Conservation (phyloP, 2,888 invertebrate species). For the Phania funesta region DNA sequence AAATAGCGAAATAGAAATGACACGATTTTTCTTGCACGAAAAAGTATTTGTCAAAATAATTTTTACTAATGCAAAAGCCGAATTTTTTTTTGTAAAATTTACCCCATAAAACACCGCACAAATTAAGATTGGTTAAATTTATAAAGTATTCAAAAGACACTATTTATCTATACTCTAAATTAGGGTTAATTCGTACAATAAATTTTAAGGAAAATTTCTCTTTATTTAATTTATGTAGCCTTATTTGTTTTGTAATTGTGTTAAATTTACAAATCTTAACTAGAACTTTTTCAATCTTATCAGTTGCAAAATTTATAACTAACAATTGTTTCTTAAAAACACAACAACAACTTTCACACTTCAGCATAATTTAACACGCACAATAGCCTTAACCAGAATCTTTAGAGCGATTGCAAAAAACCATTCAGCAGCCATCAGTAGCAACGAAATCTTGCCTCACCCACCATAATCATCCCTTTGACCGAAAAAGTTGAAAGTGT, state of each 20-base stretch:
- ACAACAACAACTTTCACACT: slow-evolving; percentile 52
- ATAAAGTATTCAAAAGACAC: not conserved
- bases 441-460: not conserved
- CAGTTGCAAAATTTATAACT: slow-evolving; percentile 60
- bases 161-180: slow-evolving; percentile 21
- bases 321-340: slow-evolving; percentile 50
- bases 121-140: not conserved
- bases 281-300: slow-evolving; percentile 47
- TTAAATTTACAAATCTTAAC: slow-evolving; percentile 46
- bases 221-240: slow-evolving; percentile 37
- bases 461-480: slow-evolving; percentile 38
- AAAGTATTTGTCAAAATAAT: too few species aligned
- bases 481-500: slow-evolving; percentile 49
- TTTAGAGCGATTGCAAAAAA: slow-evolving; percentile 11
- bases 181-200: slow-evolving; percentile 54
- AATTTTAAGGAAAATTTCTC: not conserved
- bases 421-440: slow-evolving; percentile 10
- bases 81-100: too few species aligned
- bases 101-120: not conserved
- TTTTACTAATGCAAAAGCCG: too few species aligned
- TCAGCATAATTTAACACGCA: slow-evolving; percentile 60
- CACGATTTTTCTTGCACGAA: too few species aligned
- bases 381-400: slow-evolving; percentile 36
- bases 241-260: slow-evolving; percentile 14
- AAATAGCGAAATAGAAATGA: too few species aligned